These are phyloP conservation scores for Cryptotis parvus DNA, from an alignment of 2,113 vertebrate genomes.

Conservation along the genomic window DNA sequence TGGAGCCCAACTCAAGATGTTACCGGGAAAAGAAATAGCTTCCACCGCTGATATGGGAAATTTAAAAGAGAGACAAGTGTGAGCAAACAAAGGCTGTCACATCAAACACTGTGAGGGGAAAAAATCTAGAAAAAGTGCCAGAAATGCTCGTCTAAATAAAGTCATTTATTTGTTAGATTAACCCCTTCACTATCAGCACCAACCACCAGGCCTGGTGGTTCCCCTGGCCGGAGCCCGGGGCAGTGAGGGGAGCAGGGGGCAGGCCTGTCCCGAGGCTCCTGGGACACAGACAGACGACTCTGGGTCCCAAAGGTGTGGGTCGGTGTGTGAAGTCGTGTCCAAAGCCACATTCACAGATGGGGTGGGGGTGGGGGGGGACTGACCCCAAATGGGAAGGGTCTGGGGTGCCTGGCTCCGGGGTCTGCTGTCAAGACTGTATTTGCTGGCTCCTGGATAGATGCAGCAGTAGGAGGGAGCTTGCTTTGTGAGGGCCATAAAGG, in stretches of 20 bases:
- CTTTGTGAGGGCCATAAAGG: too few species aligned
- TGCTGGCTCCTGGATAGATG: too few species aligned
- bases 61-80: slow-evolving; percentile 85
- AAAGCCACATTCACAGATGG: too few species aligned
- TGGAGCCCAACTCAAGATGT: slow-evolving; percentile 82
- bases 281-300: too few species aligned
- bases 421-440: too few species aligned
- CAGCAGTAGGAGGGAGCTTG: too few species aligned
- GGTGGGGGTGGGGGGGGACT: too few species aligned
- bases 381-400: too few species aligned
- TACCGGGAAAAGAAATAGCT: slow-evolving; percentile 82
- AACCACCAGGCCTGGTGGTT: not conserved
- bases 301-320: too few species aligned
- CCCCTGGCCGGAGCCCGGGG: too few species aligned
- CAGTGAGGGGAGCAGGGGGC: not conserved
- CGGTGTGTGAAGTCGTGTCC: too few species aligned
- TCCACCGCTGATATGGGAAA: slow-evolving; percentile 80
- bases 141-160: slow-evolving; percentile 79
- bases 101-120: slow-evolving; percentile 75
- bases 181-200: slow-evolving; percentile 64
- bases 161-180: slow-evolving; percentile 79
- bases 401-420: too few species aligned
- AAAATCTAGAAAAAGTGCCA: slow-evolving; percentile 80
- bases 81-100: slow-evolving; percentile 88
- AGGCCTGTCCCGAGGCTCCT: rapidly evolving